A percentile compares a stretch with the other conserved stretches of the same genome.
phyloP scores from a whole-genome alignment of 2,797 vertebrate genomes.

The Cyclopterus lumpus region DNA sequence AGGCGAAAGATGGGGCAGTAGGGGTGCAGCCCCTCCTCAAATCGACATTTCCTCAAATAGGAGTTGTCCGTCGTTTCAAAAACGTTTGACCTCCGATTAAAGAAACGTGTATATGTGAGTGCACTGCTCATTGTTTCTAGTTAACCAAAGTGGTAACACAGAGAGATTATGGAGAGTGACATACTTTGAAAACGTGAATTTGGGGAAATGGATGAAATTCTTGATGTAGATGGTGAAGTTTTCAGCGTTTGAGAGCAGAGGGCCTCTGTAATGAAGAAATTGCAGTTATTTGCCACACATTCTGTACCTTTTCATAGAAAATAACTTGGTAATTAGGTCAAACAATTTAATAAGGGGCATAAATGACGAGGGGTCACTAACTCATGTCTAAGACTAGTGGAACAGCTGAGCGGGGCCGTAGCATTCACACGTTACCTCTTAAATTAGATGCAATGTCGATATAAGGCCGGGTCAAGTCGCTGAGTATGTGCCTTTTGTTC shows the following conservation, averaged over 20 bases:
- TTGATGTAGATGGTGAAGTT: constrained; percentile 96
- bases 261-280: constrained; percentile 74
- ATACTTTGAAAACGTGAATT: constrained; percentile 92
- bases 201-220: constrained; percentile 92
- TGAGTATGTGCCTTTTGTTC: background rate
- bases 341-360: background rate
- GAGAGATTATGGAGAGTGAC: constrained; percentile 32
- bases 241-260: constrained; percentile 86
- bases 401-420: too few species aligned
- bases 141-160: background rate
- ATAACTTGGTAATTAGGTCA: background rate
- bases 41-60: constrained; percentile 88
- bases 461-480: background rate
- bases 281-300: background rate
- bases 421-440: too few species aligned
- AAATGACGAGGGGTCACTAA: too few species aligned
- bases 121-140: background rate
- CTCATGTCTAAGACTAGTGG: background rate
- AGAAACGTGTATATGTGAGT: constrained; percentile 2
- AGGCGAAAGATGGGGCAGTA: constrained; percentile 94
- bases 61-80: constrained; percentile 75
- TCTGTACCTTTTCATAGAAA: background rate
- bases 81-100: constrained; percentile 87
- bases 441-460: background rate
- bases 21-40: constrained; percentile 74